These are phyloP conservation scores for Palaemon carinicauda DNA, from an alignment of 1,140 invertebrate genomes.

Conservation along the genomic window DNA sequence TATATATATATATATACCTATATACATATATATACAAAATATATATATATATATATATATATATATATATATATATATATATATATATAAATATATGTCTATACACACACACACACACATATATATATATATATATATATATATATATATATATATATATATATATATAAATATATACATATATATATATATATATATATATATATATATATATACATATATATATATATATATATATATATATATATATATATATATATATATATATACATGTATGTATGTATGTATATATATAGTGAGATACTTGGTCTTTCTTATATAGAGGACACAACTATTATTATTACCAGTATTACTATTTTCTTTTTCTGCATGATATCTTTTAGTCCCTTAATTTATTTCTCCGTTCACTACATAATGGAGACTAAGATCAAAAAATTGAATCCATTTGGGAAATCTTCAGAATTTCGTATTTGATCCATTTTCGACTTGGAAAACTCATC, in stretches of 20 bases:
- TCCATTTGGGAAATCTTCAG: no score
- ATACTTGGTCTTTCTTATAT: background rate
- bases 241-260: conserved; percentile 32
- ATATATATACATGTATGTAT: conserved; percentile 22
- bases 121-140: conserved; percentile 30
- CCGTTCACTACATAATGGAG: no score
- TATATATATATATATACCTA: conserved; percentile 27
- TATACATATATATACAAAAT: background rate
- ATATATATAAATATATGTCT: conserved; percentile 17
- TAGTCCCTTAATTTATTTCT: no score
- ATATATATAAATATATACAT: conserved; percentile 13
- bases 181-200: conserved; percentile 4
- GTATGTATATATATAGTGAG: no score
- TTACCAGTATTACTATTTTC: no score
- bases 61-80: conserved; percentile 12
- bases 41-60: conserved; percentile 6
- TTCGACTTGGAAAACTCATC: no score
- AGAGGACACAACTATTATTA: no score
- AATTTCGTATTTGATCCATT: no score
- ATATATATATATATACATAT: conserved; percentile 3
- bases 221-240: conserved; percentile 25
- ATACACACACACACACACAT: conserved; percentile 4
- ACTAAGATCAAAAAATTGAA: no score
- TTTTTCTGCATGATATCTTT: no score
- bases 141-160: conserved; percentile 19